These are phyloP conservation scores for Uloborus plumipes DNA, from an alignment of 2,888 invertebrate genomes.

Conservation along the genomic window DNA sequence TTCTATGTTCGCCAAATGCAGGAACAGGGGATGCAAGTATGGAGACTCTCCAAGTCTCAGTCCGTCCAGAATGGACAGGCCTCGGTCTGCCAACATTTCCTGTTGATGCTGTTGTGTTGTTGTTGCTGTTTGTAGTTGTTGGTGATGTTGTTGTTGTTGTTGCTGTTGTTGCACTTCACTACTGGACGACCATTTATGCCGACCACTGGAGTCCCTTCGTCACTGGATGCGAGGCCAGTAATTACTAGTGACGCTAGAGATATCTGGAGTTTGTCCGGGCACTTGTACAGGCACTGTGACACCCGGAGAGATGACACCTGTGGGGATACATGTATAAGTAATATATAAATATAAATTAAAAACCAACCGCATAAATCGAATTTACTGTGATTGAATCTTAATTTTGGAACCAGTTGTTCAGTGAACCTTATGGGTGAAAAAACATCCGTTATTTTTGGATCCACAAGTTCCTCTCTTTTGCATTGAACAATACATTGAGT, in stretches of 20 bases:
- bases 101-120: slow-evolving; percentile 34
- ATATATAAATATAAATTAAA: too few species aligned
- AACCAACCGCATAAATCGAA: too few species aligned
- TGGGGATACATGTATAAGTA: neutral
- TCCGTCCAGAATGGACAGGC: slow-evolving; percentile 55
- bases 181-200: slow-evolving; percentile 62
- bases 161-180: slow-evolving; percentile 29
- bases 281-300: slow-evolving; percentile 93
- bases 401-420: too few species aligned
- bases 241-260: slow-evolving; percentile 77
- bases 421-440: too few species aligned
- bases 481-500: too few species aligned
- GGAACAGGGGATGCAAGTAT: slow-evolving; percentile 54
- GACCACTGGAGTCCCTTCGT: slow-evolving; percentile 67
- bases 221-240: slow-evolving; percentile 93
- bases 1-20: slow-evolving; percentile 44
- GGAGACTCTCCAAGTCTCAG: slow-evolving; percentile 42
- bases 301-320: slow-evolving; percentile 93
- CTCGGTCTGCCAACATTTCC: slow-evolving; percentile 45
- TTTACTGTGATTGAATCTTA: too few species aligned
- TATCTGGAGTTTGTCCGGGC: slow-evolving; percentile 85
- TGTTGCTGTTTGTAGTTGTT: slow-evolving; percentile 28
- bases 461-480: too few species aligned
- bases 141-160: slow-evolving; percentile 44
- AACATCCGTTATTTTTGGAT: too few species aligned